Conservation (phyloP, 2,113 vertebrate genomes). For the Corynorhinus townsendii region DNA sequence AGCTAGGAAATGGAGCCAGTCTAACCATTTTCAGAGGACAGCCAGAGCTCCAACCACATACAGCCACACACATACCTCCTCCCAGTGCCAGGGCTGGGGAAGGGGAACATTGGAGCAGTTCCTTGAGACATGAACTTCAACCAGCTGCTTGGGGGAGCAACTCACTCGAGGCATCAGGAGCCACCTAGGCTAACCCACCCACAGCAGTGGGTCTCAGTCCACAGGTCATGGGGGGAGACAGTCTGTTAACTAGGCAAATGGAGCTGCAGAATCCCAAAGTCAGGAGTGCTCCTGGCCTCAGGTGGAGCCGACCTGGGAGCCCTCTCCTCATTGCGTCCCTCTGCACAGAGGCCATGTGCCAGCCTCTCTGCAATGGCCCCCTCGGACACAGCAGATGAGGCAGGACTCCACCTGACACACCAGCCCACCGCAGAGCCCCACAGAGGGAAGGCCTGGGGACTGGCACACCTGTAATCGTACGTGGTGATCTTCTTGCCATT, state of each 20-base stretch:
- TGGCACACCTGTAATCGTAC: constrained; percentile 86
- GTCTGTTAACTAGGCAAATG: not conserved
- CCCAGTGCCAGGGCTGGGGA: not conserved
- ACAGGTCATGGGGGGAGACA: not conserved
- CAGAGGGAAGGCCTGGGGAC: not conserved
- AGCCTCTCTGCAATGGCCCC: not conserved
- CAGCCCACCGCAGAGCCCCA: not conserved
- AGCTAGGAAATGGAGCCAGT: not conserved
- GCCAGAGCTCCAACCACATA: not conserved
- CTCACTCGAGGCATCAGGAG: not conserved
- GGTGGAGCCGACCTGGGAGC: not conserved
- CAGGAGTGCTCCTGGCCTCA: not conserved
- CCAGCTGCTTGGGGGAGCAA: not conserved
- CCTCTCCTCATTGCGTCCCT: not conserved
- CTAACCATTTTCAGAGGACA: not conserved
- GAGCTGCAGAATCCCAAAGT: not conserved
- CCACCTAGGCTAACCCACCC: not conserved
- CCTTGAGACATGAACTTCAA: not conserved
- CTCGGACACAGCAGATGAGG: not conserved
- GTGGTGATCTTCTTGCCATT: constrained; percentile 87
- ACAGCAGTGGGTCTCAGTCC: not conserved
- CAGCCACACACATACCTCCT: not conserved
- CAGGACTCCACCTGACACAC: not conserved
- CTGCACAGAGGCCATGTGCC: not conserved
- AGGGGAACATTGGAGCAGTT: not conserved